Evolutionary conservation across 2,797 vertebrate species (phyloP), one percentile per base, ranked within the genome.

Genomic region (Vipera latastei): DNA sequence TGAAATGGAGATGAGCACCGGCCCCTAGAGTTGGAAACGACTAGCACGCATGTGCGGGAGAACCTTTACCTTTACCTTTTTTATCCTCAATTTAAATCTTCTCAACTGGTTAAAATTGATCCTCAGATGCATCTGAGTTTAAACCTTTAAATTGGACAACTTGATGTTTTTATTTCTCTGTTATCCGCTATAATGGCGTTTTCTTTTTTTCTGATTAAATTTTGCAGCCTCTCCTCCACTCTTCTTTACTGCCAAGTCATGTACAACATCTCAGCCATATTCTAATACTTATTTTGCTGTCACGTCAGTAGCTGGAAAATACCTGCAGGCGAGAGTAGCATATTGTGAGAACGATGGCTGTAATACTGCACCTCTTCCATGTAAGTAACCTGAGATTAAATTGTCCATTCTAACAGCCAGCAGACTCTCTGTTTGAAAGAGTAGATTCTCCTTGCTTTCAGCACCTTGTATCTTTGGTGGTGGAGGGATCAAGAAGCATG

Each of bases 211-310:
- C n/a, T n/a, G n/a, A 69, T 69, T 69, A 16, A 69, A 14, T 69
- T 16, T 69, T 69, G 28, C 63, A 69, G 63, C 1, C 0, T 2
- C 0, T 2, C 12, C 12, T 14, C 5, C 8, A 4, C 4, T 32
- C 4, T 69, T 12, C 28, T 69, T 16, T n/a, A 69, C 28, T 14
- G 1, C 2, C 63, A 69, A 69, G 5, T 0, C 4, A 5, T 69
- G 63, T 69, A 4, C 63, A 69, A 69, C 0, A 69, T 13, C 4
- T 16, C 0, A 69, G 2, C 28, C n/a, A 32, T n/a, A 28, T n/a
- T n/a, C 13, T 12, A 0, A 32, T 1, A 13, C 0, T 69, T 13
- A n/a, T 69, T 69, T 6, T 32, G 0, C 2, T 4, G 0, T 2
- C 12, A 32, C 63, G 2, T 6, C 63, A 1, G 2, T 16, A 32